A percentile compares a stretch with the other conserved stretches of the same genome.
phyloP scores from a whole-genome alignment of 2,888 invertebrate genomes.

The Stictocephala bisonia region DNA sequence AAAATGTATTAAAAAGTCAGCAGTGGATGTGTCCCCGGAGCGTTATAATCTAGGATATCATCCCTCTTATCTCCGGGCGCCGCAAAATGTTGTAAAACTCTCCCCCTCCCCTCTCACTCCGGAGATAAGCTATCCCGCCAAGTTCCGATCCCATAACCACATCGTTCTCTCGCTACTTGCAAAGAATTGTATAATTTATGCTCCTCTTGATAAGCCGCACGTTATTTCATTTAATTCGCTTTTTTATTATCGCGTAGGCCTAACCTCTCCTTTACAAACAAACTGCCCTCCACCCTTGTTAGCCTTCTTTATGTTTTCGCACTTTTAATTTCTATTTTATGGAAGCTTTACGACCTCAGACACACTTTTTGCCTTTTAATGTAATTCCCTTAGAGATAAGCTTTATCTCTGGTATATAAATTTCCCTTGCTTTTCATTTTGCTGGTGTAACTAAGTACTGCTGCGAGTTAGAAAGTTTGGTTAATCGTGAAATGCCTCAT shows the following conservation, averaged over 20 bases:
- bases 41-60: constrained; percentile 45
- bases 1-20: constrained; percentile 38
- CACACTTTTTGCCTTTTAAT: constrained; percentile 21
- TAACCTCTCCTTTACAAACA: constrained; percentile 17
- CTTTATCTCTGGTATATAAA: neutral
- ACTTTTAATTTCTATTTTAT: constrained; percentile 34
- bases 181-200: constrained; percentile 45
- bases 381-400: constrained; percentile 2
- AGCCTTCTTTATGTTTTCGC: constrained; percentile 34
- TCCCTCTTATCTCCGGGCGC: constrained; percentile 37
- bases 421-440: neutral
- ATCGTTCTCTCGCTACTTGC: constrained; percentile 42
- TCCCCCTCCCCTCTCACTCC: constrained; percentile 8
- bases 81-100: constrained; percentile 39
- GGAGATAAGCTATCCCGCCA: constrained; percentile 34
- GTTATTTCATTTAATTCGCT: constrained; percentile 43
- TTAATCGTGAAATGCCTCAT: too few relatives aligned
- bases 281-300: constrained; percentile 28
- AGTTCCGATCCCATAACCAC: constrained; percentile 46
- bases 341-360: constrained; percentile 1
- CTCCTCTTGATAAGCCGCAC: constrained; percentile 40
- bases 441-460: too few relatives aligned
- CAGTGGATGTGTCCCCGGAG: constrained; percentile 36
- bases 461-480: too few relatives aligned
- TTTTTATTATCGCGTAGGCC: constrained; percentile 33